A percentile compares a stretch with the other conserved stretches of the same genome.
phyloP scores from a whole-genome alignment of 1,140 invertebrate genomes.

The Formica exsecta region DNA sequence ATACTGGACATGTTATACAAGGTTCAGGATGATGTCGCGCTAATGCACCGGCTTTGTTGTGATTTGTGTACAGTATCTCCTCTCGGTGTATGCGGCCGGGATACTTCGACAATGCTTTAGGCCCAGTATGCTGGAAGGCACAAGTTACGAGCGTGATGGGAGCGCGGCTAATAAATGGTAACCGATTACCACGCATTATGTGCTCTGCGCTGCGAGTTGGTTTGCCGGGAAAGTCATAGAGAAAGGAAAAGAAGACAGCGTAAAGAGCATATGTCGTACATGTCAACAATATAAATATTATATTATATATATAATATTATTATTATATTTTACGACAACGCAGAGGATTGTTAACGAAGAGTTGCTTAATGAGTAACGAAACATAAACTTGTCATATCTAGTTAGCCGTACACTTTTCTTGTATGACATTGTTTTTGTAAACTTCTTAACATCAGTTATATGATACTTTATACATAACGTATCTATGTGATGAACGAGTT shows the following conservation, averaged over 20 bases:
- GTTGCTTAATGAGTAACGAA: too few relatives aligned
- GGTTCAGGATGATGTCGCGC: slow-evolving; percentile 69
- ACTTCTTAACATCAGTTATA: too few relatives aligned
- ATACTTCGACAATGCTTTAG: slow-evolving; percentile 66
- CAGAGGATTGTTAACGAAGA: not conserved
- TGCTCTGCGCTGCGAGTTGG: slow-evolving; percentile 32
- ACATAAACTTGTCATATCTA: too few relatives aligned
- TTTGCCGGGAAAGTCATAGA: slow-evolving; percentile 8
- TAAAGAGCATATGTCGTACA: not conserved
- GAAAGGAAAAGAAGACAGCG: not conserved
- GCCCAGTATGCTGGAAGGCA: slow-evolving; percentile 45
- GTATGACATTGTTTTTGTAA: too few relatives aligned
- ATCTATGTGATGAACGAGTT: too few relatives aligned
- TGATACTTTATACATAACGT: too few relatives aligned
- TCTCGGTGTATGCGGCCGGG: slow-evolving; percentile 66
- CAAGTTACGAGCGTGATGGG: slow-evolving; percentile 56
- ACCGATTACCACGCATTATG: slow-evolving; percentile 37
- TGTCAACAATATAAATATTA: not conserved
- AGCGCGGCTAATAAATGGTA: slow-evolving; percentile 48
- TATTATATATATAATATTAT: not conserved
- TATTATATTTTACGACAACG: not conserved
- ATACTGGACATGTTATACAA: slow-evolving; percentile 63
- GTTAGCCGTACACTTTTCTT: too few relatives aligned
- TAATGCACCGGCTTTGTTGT: slow-evolving; percentile 79
- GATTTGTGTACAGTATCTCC: slow-evolving; percentile 81